Base-by-base conservation (phyloP, 30 jellyfish, hydroid and myxozoan species). In the Hydractinia echinata region DNA sequence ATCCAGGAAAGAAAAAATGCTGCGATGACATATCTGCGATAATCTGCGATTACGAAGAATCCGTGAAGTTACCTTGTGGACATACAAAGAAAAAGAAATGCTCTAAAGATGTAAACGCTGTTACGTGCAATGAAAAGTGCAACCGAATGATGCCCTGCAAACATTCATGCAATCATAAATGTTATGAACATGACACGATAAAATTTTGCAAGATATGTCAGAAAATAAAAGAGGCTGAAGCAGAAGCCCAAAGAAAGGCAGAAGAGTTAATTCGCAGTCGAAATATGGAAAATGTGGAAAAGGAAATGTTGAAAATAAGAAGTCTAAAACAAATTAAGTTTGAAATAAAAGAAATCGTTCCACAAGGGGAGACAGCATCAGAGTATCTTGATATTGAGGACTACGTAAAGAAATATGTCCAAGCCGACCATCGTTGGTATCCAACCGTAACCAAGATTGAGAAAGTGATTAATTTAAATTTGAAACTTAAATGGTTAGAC, bases 371-470 rank as follows among this genome's bases (percentile, higher is more conserved):
- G 14, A 79, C 95, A 3, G 81, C 84, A 4, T 61, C 87, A 11
- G 85, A 73, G 48, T 87, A 81, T 61, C 53, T 81, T 19, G 74
- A 68, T 5, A 81, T 87, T 6, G 88, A 87, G 64, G 96, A 87
- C 55, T 81, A 54, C 55, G 96, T 87, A 49, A 76, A 48, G 53
- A 87, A 82, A 67, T 87, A 51, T 73, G 67, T 82, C 5, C 88
- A 81, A 55, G 81, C 92, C 10, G 82, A 71, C 7, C 96, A 87
- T 60, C 56, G 67, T 11, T 87, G 96, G 96, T 76, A 49, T 19
- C 96, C 96, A 6, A 78, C 54, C 6, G 88, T 87, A 4, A 87
- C 87, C 15, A 82, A 76, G 79, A 76, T 87, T 21, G 96, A 87
- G 72, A 78, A 76, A 87, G 92, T 87, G 50, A 82, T 61, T 67